Evolutionary conservation across 2,888 invertebrate species (phyloP), one percentile per base, ranked within the genome.

Genomic region (Caenorhabditis angaria): DNA sequence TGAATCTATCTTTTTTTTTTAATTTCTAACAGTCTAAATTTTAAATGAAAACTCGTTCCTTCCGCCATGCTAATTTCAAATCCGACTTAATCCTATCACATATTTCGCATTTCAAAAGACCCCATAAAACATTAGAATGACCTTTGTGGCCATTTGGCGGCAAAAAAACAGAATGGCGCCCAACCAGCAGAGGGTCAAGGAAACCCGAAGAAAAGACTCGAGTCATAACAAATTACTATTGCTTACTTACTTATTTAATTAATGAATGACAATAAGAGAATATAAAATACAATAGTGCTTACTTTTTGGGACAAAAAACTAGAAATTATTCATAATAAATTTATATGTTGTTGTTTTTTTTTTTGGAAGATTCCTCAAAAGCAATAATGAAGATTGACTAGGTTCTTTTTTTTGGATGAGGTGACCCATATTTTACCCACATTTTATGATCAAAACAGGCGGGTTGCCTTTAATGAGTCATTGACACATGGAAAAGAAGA

Each of bases 401-500:
- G 18, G 18, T 18, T n/a, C n/a, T n/a, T n/a, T n/a, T n/a, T n/a
- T 10, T 18, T 3, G 41, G 14, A 41, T 18, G 18, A 18, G 41
- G 3, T 41, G 41, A 41, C 41, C 41, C 41, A 41, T 41, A 41
- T 41, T 12, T 41, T 41, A 3, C n/a, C n/a, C n/a, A 41, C 14
- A 41, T 18, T 41, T 6, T 41, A 41, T 41, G 41, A 41, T 41
- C 41, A 41, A 18, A 12, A 18, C n/a, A n/a, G n/a, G 10, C 41
- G 41, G 32, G 41, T 41, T 41, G n/a, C 41, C 41, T 41, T 41
- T 41, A 41, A 41, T 41, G 41, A 41, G 41, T 41, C 41, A 41
- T 41, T 41, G 41, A 41, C 41, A 41, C 18, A n/a, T n/a, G n/a
- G n/a, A n/a, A n/a, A 18, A 41, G 18, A 41, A 12, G 6, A 3